These are phyloP conservation scores for Schizotus pectinicornis DNA, from an alignment of 2,888 invertebrate species.

Conservation along the genomic window DNA sequence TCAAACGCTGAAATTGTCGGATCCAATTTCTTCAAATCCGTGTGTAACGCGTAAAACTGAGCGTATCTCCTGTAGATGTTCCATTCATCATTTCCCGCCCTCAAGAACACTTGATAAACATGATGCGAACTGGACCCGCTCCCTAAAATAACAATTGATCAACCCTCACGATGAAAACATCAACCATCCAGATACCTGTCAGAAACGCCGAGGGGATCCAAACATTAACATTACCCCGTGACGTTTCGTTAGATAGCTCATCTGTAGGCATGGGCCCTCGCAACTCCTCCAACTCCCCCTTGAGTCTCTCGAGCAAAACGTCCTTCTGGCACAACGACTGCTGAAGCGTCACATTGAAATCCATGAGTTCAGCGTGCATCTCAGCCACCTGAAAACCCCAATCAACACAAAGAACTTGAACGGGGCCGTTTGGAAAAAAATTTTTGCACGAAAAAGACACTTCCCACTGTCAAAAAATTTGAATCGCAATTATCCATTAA, in stretches of 20 bases:
- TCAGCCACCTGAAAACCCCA: constrained; percentile 74
- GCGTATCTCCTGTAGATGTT: constrained; percentile 94
- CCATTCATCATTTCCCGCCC: constrained; percentile 91
- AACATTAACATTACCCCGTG: constrained; percentile 71
- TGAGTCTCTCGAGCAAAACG: constrained; percentile 63
- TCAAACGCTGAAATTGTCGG: constrained; percentile 80
- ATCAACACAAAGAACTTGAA: no score
- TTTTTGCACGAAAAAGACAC: constrained; percentile 10
- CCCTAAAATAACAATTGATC: constrained; percentile 53
- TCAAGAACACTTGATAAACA: constrained; percentile 84
- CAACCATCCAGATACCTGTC: constrained; percentile 58
- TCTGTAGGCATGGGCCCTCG: constrained; percentile 67
- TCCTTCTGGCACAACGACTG: constrained; percentile 72
- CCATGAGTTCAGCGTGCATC: constrained; percentile 94
- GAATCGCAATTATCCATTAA: no score
- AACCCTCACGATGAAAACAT: constrained; percentile 2
- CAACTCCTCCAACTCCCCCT: constrained; percentile 69
- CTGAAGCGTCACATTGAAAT: constrained; percentile 85
- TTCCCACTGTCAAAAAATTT: no score
- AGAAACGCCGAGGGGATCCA: constrained; percentile 90
- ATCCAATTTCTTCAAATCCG: constrained; percentile 82
- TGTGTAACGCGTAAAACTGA: constrained; percentile 88
- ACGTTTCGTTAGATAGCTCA: constrained; percentile 54
- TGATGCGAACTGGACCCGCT: constrained; percentile 79
- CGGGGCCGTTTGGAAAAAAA: constrained; percentile 1